Evolutionary conservation across 1,140 invertebrate genomes (phyloP).

Genomic region (Marisa cornuarietis): DNA sequence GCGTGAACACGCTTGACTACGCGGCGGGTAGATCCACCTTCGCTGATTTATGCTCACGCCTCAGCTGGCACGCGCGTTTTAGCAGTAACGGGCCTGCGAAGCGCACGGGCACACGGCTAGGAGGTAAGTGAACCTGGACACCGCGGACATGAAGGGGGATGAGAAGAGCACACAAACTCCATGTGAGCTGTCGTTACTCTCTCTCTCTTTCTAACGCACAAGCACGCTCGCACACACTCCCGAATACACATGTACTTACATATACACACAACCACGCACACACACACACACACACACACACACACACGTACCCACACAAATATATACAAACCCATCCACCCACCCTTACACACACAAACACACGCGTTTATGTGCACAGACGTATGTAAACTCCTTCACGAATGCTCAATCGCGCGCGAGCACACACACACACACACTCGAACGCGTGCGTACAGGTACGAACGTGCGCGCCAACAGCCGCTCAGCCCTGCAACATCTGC

Average conservation of each 20-base stretch:
- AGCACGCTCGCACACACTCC: neutral
- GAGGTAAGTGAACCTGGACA: neutral
- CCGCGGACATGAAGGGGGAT: neutral
- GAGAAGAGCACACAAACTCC: neutral
- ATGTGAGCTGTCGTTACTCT: neutral
- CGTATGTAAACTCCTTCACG: neutral
- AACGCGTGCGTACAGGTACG: neutral
- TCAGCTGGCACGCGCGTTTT: neutral
- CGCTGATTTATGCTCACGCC: slow-evolving; percentile 10
- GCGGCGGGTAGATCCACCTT: neutral
- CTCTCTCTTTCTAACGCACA: neutral
- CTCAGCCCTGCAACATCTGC: neutral
- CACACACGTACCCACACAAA: slow-evolving; percentile 10
- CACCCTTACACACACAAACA: neutral
- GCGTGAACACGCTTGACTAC: slow-evolving; percentile 7
- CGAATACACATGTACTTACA: neutral
- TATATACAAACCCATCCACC: neutral
- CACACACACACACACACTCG: neutral
- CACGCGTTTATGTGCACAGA: neutral
- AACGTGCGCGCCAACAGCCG: neutral
- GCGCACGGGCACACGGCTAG: neutral
- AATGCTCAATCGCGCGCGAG: too few relatives aligned
- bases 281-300: slow-evolving; percentile 4
- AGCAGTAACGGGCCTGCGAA: neutral
- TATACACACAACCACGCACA: slow-evolving; percentile 4